Evolutionary conservation across 2,797 vertebrate species (phyloP), one percentile per base, ranked within the genome.

Genomic region (Myripristis jacobus): DNA sequence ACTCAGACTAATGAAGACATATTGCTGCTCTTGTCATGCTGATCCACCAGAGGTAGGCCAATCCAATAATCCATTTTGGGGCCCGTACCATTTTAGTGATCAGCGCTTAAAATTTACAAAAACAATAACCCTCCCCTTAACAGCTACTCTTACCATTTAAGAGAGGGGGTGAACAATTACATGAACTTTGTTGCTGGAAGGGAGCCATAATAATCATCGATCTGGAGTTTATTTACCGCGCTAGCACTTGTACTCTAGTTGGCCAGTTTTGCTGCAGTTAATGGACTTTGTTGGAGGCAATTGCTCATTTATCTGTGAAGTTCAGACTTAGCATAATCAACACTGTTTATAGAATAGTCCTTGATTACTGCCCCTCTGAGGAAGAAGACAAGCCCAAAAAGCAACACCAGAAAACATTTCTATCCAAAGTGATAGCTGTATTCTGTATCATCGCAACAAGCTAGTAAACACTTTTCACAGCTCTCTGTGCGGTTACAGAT

Each of bases 401-500:
- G 41, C 57, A 53, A 69, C 22, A 60, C 46, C 46, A 7, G 72
- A 48, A 73, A 63, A 63, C 36, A 73, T 86, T 79, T 78, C 68
- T 71, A 72, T 78, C 29, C 53, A 60, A 74, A 81, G 58, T 59
- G 69, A 81, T 81, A 36, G 66, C 62, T 56, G 59, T 21, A 56
- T 65, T 52, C 41, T 66, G 60, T 69, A 54, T 83, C 70, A 81
- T 29, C 70, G 34, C 64, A 80, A 77, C 50, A 85, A 77, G 63
- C 53, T 53, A 52, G 66, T 36, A 82, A 81, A 85, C 75, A 79
- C 66, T 77, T 60, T 83, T 75, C 60, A 65, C 47, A 29, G 25
- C 71, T 77, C 59, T 65, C 66, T 65, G 69, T 44, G 55, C 59
- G 22, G 57, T 82, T 77, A 77, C 69, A 80, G 79, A 86, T 87